Percentiles rank a stretch among this genome's conserved stretches.
Evolutionary conservation across 2,113 vertebrate genomes (phyloP).

Genomic region (Ammodytes dubius): DNA sequence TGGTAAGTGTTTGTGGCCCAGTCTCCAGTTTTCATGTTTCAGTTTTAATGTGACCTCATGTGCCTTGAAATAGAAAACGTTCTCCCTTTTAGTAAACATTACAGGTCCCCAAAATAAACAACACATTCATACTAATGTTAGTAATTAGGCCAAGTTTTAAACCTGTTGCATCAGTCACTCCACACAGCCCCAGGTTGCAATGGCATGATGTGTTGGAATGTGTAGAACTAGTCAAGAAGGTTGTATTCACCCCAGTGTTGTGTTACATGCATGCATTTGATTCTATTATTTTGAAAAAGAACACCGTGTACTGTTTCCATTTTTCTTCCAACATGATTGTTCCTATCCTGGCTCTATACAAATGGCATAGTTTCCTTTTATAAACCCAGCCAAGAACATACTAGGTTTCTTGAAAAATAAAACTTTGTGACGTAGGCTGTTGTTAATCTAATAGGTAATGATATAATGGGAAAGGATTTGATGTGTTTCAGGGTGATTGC

Average conservation of each 20-base stretch:
- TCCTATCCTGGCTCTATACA: neutral
- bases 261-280: neutral
- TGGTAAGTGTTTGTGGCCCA: slow-evolving; percentile 87
- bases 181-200: neutral
- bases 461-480: slow-evolving; percentile 4
- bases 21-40: slow-evolving; percentile 5
- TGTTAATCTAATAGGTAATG: neutral
- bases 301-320: neutral
- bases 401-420: neutral
- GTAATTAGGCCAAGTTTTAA: neutral
- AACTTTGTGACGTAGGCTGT: neutral
- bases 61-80: neutral
- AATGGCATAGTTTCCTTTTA: neutral
- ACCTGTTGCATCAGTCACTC: neutral
- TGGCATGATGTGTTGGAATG: neutral
- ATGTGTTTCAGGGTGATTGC: neutral
- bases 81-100: neutral
- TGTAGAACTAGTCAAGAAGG: neutral
- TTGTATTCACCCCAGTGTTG: neutral
- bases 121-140: neutral
- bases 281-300: neutral
- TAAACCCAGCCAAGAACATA: neutral
- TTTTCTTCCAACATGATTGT: neutral
- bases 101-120: neutral
- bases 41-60: neutral